phyloP scores from a whole-genome alignment of 2,113 vertebrate species.

The Electrona antarctica region DNA sequence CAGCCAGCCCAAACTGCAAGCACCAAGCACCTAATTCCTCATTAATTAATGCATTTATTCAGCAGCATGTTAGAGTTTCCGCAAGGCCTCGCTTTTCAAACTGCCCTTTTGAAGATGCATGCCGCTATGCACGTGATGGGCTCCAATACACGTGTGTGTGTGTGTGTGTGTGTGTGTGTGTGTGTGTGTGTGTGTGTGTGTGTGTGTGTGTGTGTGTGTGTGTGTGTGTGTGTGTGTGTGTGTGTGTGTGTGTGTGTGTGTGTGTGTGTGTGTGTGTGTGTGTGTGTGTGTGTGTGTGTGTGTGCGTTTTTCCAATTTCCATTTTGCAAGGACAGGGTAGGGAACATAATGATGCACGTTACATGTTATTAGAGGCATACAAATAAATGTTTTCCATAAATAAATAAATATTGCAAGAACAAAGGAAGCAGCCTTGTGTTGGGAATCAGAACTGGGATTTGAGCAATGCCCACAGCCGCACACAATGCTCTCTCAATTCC shows the following conservation, averaged over 20 bases:
- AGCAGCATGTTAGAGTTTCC: conserved; percentile 68
- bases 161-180: too few species aligned
- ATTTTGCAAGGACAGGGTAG: conserved; percentile 60
- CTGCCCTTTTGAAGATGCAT: conserved; percentile 71
- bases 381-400: conserved; percentile 59
- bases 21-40: conserved; percentile 55
- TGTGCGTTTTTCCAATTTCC: conserved; percentile 54
- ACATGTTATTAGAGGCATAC: conserved; percentile 57
- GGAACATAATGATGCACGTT: conserved; percentile 54
- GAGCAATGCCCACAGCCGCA: conserved; percentile 68
- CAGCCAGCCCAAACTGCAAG: conserved; percentile 61
- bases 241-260: too few species aligned
- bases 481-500: conserved; percentile 75
- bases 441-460: conserved; percentile 70
- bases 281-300: conserved; percentile 12
- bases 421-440: conserved; percentile 56
- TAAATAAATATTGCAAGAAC: conserved; percentile 64
- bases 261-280: too few species aligned
- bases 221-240: conserved; percentile 40
- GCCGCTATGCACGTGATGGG: conserved; percentile 63
- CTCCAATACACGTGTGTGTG: conserved; percentile 15
- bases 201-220: too few species aligned
- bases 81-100: conserved; percentile 67
- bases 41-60: conserved; percentile 82
- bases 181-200: conserved; percentile 43